Base-by-base conservation (phyloP, 2,797 vertebrate species). In the Darevskia nairensis region DNA sequence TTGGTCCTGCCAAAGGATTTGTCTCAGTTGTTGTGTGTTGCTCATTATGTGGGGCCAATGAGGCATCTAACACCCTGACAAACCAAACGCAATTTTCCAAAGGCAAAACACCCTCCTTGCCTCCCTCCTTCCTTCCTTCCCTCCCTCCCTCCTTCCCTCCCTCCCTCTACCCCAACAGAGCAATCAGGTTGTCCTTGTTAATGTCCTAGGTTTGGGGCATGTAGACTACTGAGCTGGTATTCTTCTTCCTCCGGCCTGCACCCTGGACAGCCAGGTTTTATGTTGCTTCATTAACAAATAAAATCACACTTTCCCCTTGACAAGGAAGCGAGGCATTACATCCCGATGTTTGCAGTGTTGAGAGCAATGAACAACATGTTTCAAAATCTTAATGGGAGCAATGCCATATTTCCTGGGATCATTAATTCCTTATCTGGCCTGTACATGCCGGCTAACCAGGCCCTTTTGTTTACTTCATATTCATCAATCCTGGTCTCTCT, bases 401-500 rank as follows among this genome's bases (percentile, higher is more conserved):
- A 72, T 92, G 66, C 1, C 15, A 27, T 93, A 91, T 92, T 94
- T 94, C 7, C 87, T 87, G 72, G 91, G 89, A 93, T 92, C 89
- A 90, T 95, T 94, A 93, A 94, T 93, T 95, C 76, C 89, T 96
- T 96, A 94, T 96, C 93, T 94, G 84, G 17, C n/a, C 44, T 74
- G 39, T 92, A 81, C 90, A 95, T 93, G 71, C 85, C 72, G 92
- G 74, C 88, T 92, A 94, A 90, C 68, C 59, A 94, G 32, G 8
- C 78, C 78, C 86, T 91, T 95, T 88, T 91, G 64, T 94, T 95
- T 95, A 89, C 78, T 93, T 93, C 91, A 88, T 7, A 72, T 94
- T 91, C 77, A 86, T 94, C 90, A 92, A 59, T 91, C 92, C 87
- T 86, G 66, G 59, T 91, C 80, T 90, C 50, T 91, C 82, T 27